Conservation (phyloP, 2,888 invertebrate species). For the Netelia fuscicornis region DNA sequence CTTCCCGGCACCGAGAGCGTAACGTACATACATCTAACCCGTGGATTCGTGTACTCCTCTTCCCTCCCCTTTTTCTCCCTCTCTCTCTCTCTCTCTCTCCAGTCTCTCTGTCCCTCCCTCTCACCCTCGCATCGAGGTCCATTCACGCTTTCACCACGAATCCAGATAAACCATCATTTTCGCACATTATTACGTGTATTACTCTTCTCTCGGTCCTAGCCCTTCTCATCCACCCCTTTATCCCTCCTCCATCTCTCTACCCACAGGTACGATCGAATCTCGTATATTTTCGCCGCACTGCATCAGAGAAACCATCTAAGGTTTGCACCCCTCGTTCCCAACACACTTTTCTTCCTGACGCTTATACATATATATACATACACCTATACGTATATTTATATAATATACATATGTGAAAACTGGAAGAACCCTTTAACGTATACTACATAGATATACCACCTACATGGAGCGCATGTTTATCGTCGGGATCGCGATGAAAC, state of each 20-base stretch:
- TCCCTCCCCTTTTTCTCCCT: not conserved
- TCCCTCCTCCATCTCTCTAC: not conserved
- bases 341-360: conserved; percentile 10
- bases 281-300: not conserved
- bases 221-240: not conserved
- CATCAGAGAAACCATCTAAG: not conserved
- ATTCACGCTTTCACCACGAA: conserved; percentile 14
- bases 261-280: not conserved
- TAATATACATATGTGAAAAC: not conserved
- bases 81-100: not conserved
- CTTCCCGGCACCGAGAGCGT: not conserved
- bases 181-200: conserved; percentile 54
- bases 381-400: not conserved
- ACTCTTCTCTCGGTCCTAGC: conserved; percentile 19
- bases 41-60: too few relatives aligned
- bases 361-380: not conserved
- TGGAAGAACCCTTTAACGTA: conserved; percentile 27
- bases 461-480: not conserved
- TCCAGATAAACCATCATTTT: conserved; percentile 57
- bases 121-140: not conserved
- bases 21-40: not conserved
- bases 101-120: not conserved
- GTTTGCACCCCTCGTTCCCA: conserved; percentile 9
- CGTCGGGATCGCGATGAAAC: conserved; percentile 32
- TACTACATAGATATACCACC: conserved; percentile 6